phyloP scores from a whole-genome alignment of 2,797 vertebrate species.

The Pelochelys cantorii region DNA sequence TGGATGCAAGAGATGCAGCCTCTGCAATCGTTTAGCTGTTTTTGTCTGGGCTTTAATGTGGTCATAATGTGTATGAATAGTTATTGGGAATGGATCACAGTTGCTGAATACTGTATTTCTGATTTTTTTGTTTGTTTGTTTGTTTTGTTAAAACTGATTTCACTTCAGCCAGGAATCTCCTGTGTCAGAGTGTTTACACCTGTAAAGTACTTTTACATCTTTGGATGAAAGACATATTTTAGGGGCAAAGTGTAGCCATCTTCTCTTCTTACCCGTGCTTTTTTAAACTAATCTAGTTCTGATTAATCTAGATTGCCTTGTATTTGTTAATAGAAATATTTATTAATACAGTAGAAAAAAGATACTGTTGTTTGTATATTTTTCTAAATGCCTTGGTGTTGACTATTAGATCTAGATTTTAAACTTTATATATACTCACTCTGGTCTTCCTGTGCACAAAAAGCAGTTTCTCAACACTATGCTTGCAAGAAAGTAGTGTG shows the following conservation, averaged over 20 bases:
- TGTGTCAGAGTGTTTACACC: neutral
- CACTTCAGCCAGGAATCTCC: neutral
- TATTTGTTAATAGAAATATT: neutral
- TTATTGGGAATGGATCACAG: neutral
- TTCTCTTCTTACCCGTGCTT: neutral
- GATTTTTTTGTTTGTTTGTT: too few relatives aligned
- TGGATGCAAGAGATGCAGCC: neutral
- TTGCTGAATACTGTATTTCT: neutral
- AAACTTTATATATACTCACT: neutral
- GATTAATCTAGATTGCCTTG: fast-evolving
- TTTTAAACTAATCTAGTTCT: neutral
- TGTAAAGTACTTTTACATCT: neutral
- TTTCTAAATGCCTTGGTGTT: neutral
- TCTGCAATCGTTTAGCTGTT: neutral
- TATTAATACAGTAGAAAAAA: neutral
- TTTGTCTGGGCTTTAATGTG: neutral
- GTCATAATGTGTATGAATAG: neutral
- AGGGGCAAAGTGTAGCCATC: neutral
- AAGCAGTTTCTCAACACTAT: neutral
- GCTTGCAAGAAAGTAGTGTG: neutral
- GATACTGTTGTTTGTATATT: neutral
- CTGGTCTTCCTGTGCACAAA: neutral
- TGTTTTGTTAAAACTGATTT: neutral
- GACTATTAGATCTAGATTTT: neutral
- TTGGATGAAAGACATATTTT: neutral